Percentiles rank a stretch among this genome's conserved stretches.
Conservation (phyloP, 2,888 invertebrate genomes). For the Caenorhabditis afra region DNA sequence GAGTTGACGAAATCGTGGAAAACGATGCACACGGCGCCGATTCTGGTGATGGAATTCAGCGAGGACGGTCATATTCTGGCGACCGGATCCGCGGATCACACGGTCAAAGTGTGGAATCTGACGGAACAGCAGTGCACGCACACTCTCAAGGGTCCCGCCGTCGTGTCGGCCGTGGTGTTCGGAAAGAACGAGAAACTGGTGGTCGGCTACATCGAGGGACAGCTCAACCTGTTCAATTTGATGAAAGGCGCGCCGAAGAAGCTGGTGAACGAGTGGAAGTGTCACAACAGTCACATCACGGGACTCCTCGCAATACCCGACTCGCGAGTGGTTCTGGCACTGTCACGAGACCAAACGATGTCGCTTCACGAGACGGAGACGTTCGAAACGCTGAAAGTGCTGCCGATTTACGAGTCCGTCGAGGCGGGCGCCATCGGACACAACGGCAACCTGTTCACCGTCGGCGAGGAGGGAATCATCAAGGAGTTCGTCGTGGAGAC, state of each 20-base stretch:
- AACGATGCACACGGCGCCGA: slow-evolving; percentile 73
- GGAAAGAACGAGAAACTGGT: slow-evolving; percentile 66
- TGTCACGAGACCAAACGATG: slow-evolving; percentile 74
- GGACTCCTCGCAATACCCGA: slow-evolving; percentile 57
- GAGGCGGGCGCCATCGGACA: slow-evolving; percentile 66
- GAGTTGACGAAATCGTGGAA: slow-evolving; percentile 68
- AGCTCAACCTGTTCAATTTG: slow-evolving; percentile 67
- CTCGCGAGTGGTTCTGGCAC: slow-evolving; percentile 56
- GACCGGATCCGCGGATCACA: slow-evolving; percentile 70
- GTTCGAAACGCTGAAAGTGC: slow-evolving; percentile 59
- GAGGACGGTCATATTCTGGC: slow-evolving; percentile 60
- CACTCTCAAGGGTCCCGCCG: slow-evolving; percentile 68
- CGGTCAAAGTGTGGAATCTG: slow-evolving; percentile 72
- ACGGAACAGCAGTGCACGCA: slow-evolving; percentile 71
- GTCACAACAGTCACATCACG: slow-evolving; percentile 70
- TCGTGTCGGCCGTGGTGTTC: slow-evolving; percentile 71
- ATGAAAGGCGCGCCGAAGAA: slow-evolving; percentile 60
- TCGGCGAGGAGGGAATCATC: slow-evolving; percentile 75
- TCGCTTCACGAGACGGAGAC: slow-evolving; percentile 73
- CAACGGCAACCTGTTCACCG: slow-evolving; percentile 70
- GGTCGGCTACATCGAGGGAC: slow-evolving; percentile 73
- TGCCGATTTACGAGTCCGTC: slow-evolving; percentile 73
- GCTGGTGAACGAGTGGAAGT: slow-evolving; percentile 64
- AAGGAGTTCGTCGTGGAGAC: slow-evolving; percentile 72
- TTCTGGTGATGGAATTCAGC: slow-evolving; percentile 68